Conservation (phyloP, 2,113 vertebrate genomes). For the Melanotaenia duboulayi region DNA sequence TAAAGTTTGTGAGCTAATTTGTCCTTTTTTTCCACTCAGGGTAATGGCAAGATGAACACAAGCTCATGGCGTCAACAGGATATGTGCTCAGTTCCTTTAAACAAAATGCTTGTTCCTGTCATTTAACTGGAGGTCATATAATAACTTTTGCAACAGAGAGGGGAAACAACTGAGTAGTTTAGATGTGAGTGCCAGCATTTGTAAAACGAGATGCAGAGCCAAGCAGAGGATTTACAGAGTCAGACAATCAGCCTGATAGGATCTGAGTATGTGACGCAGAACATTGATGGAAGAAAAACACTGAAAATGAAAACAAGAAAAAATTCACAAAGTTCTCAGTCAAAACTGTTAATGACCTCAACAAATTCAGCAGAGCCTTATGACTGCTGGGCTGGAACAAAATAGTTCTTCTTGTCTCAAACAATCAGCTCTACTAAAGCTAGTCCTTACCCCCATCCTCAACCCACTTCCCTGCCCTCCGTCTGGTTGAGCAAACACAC, state of each 20-base stretch:
- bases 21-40: conserved; percentile 18
- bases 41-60: conserved; percentile 24
- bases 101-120: conserved; percentile 56
- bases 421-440: conserved; percentile 53
- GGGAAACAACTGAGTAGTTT: conserved; percentile 10
- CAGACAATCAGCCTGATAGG: conserved; percentile 6
- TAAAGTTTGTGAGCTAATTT: conserved; percentile 8
- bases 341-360: conserved; percentile 41
- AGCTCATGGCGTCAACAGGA: conserved; percentile 64
- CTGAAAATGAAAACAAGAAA: background rate
- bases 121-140: conserved; percentile 43
- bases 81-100: conserved; percentile 63
- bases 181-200: background rate
- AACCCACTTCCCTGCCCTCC: conserved; percentile 49
- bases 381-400: conserved; percentile 45
- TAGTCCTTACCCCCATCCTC: conserved; percentile 39
- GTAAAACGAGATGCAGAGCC: background rate
- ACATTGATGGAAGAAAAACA: background rate
- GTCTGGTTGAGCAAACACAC: conserved; percentile 58
- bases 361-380: conserved; percentile 53
- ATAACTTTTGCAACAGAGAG: conserved; percentile 20
- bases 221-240: conserved; percentile 11
- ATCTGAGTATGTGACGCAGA: conserved; percentile 25
- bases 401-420: conserved; percentile 50
- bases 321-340: conserved; percentile 16